These are phyloP conservation scores for Prosapia bicincta DNA, from an alignment of 2,888 invertebrate species.

Conservation along the genomic window DNA sequence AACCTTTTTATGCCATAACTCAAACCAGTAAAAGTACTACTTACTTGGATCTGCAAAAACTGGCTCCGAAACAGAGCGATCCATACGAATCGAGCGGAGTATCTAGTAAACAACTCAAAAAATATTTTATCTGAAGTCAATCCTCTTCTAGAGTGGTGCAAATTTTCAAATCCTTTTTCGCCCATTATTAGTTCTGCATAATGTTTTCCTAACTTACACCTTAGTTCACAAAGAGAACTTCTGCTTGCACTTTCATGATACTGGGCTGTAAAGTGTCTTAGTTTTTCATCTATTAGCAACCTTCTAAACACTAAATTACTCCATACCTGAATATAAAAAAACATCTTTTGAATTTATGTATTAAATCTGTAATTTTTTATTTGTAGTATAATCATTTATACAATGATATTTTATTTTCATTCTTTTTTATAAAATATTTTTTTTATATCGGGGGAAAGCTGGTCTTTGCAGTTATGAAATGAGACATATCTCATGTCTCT, in stretches of 20 bases:
- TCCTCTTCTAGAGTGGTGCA: background rate
- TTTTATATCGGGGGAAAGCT: no score
- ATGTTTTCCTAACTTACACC: background rate
- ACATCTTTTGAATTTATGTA: no score
- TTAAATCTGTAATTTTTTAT: no score
- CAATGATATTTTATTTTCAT: no score
- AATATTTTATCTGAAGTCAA: background rate
- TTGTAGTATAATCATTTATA: no score
- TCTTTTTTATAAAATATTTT: no score
- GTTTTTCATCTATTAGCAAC: background rate
- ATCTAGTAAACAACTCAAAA: background rate
- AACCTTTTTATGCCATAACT: no score
- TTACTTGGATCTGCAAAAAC: background rate
- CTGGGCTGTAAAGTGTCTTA: background rate
- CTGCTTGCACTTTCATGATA: background rate
- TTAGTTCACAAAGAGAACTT: background rate
- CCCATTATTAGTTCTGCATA: background rate
- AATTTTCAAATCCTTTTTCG: background rate
- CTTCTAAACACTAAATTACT: background rate
- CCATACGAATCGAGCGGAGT: background rate
- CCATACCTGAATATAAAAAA: background rate
- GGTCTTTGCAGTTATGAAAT: no score
- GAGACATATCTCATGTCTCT: no score
- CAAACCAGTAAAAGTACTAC: no score
- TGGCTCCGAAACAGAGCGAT: background rate